phyloP scores from a whole-genome alignment of 2,888 invertebrate species.

The Drosophila acutilabella region DNA sequence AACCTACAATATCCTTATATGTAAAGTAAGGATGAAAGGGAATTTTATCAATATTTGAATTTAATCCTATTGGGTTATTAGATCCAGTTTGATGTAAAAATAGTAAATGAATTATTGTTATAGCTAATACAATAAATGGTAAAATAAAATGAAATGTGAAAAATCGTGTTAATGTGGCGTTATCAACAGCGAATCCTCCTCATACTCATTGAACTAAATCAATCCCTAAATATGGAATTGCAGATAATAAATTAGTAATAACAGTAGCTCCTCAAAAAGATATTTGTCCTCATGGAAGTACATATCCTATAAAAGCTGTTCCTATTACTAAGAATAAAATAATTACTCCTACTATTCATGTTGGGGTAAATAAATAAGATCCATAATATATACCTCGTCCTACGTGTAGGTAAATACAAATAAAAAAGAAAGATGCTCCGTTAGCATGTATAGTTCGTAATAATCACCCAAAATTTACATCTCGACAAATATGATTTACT shows the following conservation, averaged over 20 bases:
- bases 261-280: conserved; percentile 91
- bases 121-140: conserved; percentile 88
- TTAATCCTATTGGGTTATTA: conserved; percentile 88
- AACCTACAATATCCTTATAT: conserved; percentile 88
- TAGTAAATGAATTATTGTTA: conserved; percentile 88
- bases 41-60: conserved; percentile 89
- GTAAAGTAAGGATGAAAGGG: conserved; percentile 89
- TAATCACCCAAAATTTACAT: conserved; percentile 90
- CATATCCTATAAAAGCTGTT: conserved; percentile 91
- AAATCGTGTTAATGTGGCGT: conserved; percentile 90
- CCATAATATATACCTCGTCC: conserved; percentile 88
- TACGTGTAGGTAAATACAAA: conserved; percentile 89
- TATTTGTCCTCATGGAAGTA: conserved; percentile 94
- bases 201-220: conserved; percentile 90
- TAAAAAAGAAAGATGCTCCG: conserved; percentile 90
- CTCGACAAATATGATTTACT: conserved; percentile 88
- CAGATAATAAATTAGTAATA: conserved; percentile 87
- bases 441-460: conserved; percentile 89
- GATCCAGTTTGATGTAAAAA: conserved; percentile 90
- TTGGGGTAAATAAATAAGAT: conserved; percentile 86
- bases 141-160: conserved; percentile 91
- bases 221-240: conserved; percentile 89
- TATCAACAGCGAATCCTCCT: conserved; percentile 91
- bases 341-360: conserved; percentile 89
- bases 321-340: conserved; percentile 89